phyloP scores from a whole-genome alignment of 2,797 vertebrate species.

The Ibycter americanus region DNA sequence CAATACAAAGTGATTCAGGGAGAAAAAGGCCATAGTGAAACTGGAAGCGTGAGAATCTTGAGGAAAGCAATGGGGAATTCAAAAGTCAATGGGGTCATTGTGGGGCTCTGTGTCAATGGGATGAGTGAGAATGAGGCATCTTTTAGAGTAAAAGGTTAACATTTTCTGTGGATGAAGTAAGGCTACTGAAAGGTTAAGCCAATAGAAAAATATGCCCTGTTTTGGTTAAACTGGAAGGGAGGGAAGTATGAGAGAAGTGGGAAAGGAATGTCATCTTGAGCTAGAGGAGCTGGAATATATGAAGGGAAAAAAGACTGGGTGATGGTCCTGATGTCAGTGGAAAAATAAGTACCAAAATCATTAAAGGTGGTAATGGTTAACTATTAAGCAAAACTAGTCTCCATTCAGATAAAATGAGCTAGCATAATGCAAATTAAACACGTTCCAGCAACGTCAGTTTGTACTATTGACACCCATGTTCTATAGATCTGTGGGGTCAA shows the following conservation, averaged over 20 bases:
- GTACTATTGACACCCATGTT: neutral
- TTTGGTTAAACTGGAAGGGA: neutral
- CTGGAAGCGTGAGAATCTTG: constrained; percentile 24
- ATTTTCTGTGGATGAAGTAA: constrained; percentile 35
- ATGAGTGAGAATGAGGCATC: neutral
- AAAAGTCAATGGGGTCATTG: constrained; percentile 35
- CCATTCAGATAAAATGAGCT: neutral
- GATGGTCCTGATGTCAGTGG: neutral
- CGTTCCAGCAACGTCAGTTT: neutral
- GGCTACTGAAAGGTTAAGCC: constrained; percentile 16
- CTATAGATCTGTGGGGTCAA: neutral
- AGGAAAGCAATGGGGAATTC: constrained; percentile 11
- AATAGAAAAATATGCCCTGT: neutral
- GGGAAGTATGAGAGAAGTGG: neutral
- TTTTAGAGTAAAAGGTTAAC: constrained; percentile 29
- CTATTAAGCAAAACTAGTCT: neutral
- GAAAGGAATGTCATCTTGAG: neutral
- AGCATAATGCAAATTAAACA: neutral
- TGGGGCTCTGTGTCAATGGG: neutral
- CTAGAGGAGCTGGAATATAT: neutral
- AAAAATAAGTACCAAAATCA: neutral
- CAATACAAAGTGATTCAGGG: neutral
- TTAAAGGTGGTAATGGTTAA: neutral
- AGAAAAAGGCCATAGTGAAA: constrained; percentile 30
- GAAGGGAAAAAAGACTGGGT: neutral